Percentiles rank a stretch among this genome's conserved stretches.
Conservation (phyloP, 2,888 invertebrate genomes). For the Ophonus ardosiacus region DNA sequence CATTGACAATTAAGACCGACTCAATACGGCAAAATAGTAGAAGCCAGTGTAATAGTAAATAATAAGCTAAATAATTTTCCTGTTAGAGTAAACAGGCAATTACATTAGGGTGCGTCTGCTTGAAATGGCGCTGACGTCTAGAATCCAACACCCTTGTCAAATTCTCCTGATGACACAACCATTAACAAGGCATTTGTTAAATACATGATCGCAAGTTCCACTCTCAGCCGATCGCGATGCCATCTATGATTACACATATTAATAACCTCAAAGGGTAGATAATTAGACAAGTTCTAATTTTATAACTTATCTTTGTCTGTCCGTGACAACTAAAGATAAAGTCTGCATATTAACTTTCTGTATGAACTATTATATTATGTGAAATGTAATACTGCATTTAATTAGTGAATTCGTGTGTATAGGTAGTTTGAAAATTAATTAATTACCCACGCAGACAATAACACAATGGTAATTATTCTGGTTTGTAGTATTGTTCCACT, state of each 20-base stretch:
- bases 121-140: slow-evolving; percentile 25
- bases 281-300: background rate
- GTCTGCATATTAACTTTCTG: background rate
- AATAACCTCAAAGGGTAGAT: slow-evolving; percentile 5
- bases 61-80: slow-evolving; percentile 21
- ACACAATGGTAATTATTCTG: no score
- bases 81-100: slow-evolving; percentile 27
- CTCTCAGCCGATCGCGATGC: slow-evolving; percentile 12
- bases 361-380: background rate
- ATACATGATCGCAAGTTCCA: slow-evolving; percentile 18
- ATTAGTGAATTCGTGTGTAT: no score
- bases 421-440: no score
- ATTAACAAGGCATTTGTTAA: slow-evolving; percentile 43
- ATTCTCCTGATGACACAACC: slow-evolving; percentile 18
- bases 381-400: no score
- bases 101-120: slow-evolving; percentile 3
- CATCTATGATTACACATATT: slow-evolving; percentile 29
- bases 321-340: background rate
- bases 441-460: no score
- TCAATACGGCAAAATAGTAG: no score
- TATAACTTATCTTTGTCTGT: background rate
- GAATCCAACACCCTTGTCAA: slow-evolving; percentile 42
- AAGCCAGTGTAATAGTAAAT: no score
- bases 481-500: no score
- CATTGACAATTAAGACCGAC: no score